Base-by-base conservation (phyloP, 2,888 invertebrate species). In the Empis livida region DNA sequence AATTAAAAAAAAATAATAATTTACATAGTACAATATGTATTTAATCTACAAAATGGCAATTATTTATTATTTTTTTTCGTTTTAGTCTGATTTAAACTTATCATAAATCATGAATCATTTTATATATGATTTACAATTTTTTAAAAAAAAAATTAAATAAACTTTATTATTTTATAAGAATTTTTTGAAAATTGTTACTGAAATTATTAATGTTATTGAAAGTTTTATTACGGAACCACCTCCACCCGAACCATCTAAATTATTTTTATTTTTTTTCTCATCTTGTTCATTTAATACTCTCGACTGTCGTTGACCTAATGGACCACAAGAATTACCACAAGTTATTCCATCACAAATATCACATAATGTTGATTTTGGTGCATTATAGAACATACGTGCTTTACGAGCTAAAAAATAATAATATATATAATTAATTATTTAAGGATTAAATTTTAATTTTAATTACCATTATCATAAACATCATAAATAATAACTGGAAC, bases 401-500 rank as follows among this genome's bases (percentile, higher is more conserved):
- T 83, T 78, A 58, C 87, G 81, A 58, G 86, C 89, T 87, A n/a
- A n/a, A n/a, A n/a, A n/a, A n/a, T n/a, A n/a, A n/a, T n/a, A n/a
- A n/a, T 13, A 32, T 13, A 32, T 13, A 32, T 13, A 13, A 9
- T 32, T 32, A 13, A 13, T 32, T 13, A 32, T 13, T 13, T 13
- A 3, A n/a, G n/a, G n/a, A n/a, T 32, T 32, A 13, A 10, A 32
- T 32, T 32, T n/a, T n/a, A n/a, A 13, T 5, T 32, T 32, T 13
- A 76, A 83, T 78, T 64, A 91, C 92, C 86, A 58, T 84, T 88
- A 65, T 96, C 94, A 60, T 93, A 95, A 59, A 95, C 89, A 64
- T 96, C 95, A 54, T 83, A 84, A 54, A 95, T 79, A 43, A 84
- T 78, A 51, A 93, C 89, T 57, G 87, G 81, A 39, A 86, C 90